A percentile compares a stretch with the other conserved stretches of the same genome.
phyloP scores from a whole-genome alignment of 2,888 invertebrate species.

The Cataglyphis altisquamis region DNA sequence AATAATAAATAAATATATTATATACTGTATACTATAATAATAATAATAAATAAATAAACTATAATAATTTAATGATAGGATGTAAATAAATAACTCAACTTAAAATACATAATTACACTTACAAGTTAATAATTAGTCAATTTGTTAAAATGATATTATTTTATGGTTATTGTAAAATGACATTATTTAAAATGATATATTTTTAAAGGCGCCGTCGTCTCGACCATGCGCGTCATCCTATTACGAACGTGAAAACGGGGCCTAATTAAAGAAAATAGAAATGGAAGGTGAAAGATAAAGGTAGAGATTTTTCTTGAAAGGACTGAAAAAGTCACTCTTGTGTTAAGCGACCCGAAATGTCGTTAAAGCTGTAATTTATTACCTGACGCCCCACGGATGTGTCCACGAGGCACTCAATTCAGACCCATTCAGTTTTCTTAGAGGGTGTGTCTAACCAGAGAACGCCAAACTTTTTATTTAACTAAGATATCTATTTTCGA shows the following conservation, averaged over 20 bases:
- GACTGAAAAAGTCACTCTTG: not conserved
- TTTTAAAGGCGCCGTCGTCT: not conserved
- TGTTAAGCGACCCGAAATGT: too few relatives aligned
- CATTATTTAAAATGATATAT: too few relatives aligned
- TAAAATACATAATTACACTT: too few relatives aligned
- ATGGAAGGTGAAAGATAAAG: not conserved
- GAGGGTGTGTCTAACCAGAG: not conserved
- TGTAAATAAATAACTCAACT: too few relatives aligned
- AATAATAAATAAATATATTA: too few relatives aligned
- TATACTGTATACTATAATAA: too few relatives aligned
- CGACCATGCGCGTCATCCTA: not conserved
- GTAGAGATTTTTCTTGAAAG: not conserved
- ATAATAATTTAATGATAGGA: too few relatives aligned
- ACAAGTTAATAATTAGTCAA: too few relatives aligned
- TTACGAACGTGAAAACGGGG: not conserved
- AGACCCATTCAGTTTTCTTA: not conserved
- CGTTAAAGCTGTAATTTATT: slow-evolving; percentile 1
- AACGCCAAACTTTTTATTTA: not conserved
- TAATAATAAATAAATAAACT: too few relatives aligned
- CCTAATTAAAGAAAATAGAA: not conserved
- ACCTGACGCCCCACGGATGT: not conserved
- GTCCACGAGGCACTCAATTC: not conserved
- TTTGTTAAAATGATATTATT: too few relatives aligned
- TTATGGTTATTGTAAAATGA: too few relatives aligned
- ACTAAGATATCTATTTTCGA: slow-evolving; percentile 11